A percentile compares a stretch with the other conserved stretches of the same genome.
These are phyloP conservation scores for Syngnathus floridae DNA, from an alignment of 2,113 vertebrate species.

Conservation along the genomic window DNA sequence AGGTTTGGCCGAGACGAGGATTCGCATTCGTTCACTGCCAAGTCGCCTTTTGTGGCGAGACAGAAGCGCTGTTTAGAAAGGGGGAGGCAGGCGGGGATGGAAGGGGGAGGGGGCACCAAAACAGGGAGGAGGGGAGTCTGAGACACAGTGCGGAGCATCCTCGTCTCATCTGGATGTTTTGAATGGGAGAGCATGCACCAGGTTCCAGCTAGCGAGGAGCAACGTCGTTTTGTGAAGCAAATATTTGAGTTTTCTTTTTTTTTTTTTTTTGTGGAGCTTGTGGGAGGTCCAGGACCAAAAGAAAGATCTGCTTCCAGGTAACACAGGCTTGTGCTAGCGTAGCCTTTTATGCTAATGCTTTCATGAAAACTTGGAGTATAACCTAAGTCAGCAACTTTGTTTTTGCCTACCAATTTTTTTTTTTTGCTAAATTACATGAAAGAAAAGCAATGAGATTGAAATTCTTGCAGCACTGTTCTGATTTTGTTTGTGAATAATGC, in stretches of 20 bases:
- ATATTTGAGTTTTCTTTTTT: constrained; percentile 29
- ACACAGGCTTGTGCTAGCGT: constrained; percentile 6
- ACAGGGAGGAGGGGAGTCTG: constrained; percentile 34
- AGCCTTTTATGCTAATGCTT: not conserved
- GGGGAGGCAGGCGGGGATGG: constrained; percentile 3
- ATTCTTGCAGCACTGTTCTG: not conserved
- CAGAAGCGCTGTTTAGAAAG: constrained; percentile 28
- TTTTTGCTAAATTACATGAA: too few species aligned
- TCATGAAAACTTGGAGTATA: not conserved
- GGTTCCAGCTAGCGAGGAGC: constrained; percentile 13
- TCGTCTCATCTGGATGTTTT: constrained; percentile 29
- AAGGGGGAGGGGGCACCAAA: constrained; percentile 30
- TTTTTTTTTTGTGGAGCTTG: constrained; percentile 21
- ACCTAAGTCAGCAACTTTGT: not conserved
- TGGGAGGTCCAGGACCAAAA: constrained; percentile 40
- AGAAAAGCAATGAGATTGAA: not conserved
- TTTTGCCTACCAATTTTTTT: not conserved
- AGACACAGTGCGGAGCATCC: constrained; percentile 47
- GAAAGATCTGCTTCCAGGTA: constrained; percentile 48
- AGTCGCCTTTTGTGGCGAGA: constrained; percentile 47
- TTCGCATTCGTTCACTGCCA: constrained; percentile 40
- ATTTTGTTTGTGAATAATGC: constrained; percentile 1
- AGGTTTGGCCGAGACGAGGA: constrained; percentile 39
- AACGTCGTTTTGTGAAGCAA: constrained; percentile 27
- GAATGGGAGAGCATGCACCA: not conserved